phyloP scores from a whole-genome alignment of 2,113 vertebrate species.

The Perognathus longimembris region DNA sequence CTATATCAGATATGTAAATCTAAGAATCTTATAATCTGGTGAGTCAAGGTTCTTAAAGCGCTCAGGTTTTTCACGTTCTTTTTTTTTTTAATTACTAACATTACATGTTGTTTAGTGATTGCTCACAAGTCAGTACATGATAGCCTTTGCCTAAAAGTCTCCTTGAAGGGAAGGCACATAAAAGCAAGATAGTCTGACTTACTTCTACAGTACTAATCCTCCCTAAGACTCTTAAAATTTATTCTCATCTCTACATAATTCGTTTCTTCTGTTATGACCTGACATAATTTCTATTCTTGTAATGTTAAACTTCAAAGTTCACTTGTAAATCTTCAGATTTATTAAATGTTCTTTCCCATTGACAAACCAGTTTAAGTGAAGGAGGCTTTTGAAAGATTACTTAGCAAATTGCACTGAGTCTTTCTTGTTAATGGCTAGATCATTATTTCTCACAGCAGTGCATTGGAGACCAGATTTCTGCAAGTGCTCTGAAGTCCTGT shows the following conservation, averaged over 20 bases:
- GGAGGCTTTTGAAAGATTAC: constrained; percentile 70
- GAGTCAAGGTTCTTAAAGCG: constrained; percentile 7
- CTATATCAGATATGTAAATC: background rate
- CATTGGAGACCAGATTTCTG: constrained; percentile 35
- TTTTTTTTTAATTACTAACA: background rate
- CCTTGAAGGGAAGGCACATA: constrained; percentile 48
- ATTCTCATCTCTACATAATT: constrained; percentile 63
- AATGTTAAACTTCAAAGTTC: constrained; percentile 79
- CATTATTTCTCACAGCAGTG: constrained; percentile 66
- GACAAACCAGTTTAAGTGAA: constrained; percentile 67
- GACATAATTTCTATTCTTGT: constrained; percentile 75
- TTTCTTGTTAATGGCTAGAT: constrained; percentile 20
- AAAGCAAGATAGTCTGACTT: constrained; percentile 53
- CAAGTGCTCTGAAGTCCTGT: constrained; percentile 50
- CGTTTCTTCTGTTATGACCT: constrained; percentile 69
- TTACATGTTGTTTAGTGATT: constrained; percentile 42
- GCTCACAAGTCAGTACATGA: constrained; percentile 37
- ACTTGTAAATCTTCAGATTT: constrained; percentile 77
- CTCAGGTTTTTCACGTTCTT: background rate
- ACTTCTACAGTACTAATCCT: constrained; percentile 67
- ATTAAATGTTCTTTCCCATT: constrained; percentile 75
- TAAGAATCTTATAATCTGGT: constrained; percentile 21
- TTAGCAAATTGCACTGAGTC: constrained; percentile 53
- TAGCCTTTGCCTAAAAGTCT: constrained; percentile 56
- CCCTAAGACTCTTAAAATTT: constrained; percentile 71